Percentiles rank a stretch among this genome's conserved stretches.
phyloP scores from a whole-genome alignment of 2,888 invertebrate genomes.

The Tiliacea citrago region DNA sequence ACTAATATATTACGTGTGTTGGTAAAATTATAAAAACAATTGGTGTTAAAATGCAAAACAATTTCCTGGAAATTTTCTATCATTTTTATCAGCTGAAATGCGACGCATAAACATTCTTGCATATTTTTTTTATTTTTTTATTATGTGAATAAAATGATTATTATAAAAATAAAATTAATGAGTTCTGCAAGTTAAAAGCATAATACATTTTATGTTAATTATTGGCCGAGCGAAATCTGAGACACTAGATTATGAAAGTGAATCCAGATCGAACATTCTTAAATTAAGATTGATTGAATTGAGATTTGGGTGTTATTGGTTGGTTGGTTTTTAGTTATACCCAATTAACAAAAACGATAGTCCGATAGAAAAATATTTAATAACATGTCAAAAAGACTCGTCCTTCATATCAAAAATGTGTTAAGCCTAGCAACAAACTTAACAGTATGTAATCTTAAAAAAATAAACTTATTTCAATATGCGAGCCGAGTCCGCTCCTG shows the following conservation, averaged over 20 bases:
- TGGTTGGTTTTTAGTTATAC: neutral
- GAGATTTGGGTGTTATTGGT: neutral
- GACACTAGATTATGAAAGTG: neutral
- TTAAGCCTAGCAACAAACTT: neutral
- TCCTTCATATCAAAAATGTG: neutral
- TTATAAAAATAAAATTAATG: no score
- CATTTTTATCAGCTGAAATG: neutral
- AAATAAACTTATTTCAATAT: neutral
- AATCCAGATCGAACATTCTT: constrained; percentile 2
- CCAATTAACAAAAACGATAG: neutral
- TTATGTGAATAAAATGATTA: no score
- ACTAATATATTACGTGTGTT: no score
- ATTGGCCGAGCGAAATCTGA: neutral
- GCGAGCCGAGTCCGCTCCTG: constrained; percentile 72
- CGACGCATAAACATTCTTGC: neutral
- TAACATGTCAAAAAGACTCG: neutral
- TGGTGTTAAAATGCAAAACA: neutral
- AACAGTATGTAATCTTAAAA: neutral
- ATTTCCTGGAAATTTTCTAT: neutral
- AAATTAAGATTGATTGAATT: no score
- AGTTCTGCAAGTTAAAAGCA: no score
- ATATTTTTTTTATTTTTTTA: neutral
- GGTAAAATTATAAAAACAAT: neutral
- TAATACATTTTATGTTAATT: neutral
- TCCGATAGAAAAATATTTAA: neutral